phyloP scores from a whole-genome alignment of 2,113 vertebrate species.

The Pleuronectes platessa region DNA sequence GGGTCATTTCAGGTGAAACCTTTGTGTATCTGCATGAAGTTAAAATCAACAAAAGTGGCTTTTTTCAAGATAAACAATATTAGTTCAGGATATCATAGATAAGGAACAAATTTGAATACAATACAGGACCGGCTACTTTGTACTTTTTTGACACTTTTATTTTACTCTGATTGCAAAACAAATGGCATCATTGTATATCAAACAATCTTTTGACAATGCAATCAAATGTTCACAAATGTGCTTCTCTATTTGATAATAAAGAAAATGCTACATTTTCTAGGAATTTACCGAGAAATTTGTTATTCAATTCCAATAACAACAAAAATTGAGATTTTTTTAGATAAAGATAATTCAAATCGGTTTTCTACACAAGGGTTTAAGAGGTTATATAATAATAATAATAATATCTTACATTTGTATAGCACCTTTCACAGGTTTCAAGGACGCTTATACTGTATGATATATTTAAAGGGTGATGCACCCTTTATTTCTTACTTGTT shows the following conservation, averaged over 20 bases:
- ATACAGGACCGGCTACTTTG: background rate
- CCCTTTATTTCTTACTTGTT: background rate
- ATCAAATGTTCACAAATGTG: slow-evolving; percentile 21
- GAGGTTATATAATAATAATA: background rate
- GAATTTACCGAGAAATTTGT: slow-evolving; percentile 10
- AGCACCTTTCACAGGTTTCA: no score
- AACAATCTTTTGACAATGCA: background rate
- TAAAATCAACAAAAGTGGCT: slow-evolving; percentile 1
- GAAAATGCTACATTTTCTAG: slow-evolving; percentile 27
- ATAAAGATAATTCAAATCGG: no score
- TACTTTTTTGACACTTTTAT: slow-evolving; percentile 4
- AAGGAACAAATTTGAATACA: background rate
- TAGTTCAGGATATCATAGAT: background rate
- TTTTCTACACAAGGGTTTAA: no score
- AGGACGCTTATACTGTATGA: no score
- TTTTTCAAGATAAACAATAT: background rate
- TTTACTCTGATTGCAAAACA: slow-evolving; percentile 9
- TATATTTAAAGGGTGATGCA: background rate
- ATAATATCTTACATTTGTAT: no score
- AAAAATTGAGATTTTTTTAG: no score
- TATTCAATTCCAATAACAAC: background rate
- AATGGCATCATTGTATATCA: background rate
- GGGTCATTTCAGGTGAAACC: background rate
- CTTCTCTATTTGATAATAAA: slow-evolving; percentile 45
- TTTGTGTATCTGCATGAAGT: background rate